Percentiles rank a stretch among this genome's conserved stretches.
Evolutionary conservation across 2,113 vertebrate species (phyloP).

Genomic region (Rhea pennata): DNA sequence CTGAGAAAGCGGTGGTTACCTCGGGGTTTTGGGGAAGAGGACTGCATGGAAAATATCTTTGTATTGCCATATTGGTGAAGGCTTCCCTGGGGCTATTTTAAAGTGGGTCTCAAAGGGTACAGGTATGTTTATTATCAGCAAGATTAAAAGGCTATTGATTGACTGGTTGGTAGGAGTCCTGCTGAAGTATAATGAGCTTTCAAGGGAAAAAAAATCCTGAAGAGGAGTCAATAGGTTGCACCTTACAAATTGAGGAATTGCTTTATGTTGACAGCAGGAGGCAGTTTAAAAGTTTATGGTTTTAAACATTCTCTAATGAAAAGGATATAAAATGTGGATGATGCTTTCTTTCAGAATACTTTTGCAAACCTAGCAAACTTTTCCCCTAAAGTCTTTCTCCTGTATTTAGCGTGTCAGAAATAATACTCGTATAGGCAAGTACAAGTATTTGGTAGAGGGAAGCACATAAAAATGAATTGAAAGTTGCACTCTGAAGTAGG

Average conservation of each 20-base stretch:
- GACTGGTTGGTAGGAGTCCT: not conserved
- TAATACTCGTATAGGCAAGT: not conserved
- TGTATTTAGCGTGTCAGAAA: not conserved
- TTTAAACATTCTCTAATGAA: not conserved
- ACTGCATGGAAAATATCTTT: not conserved
- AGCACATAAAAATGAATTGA: not conserved
- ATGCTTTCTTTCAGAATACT: not conserved
- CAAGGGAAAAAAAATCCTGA: not conserved
- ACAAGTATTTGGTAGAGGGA: not conserved
- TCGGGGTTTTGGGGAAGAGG: not conserved
- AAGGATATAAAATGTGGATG: not conserved
- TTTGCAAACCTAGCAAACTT: not conserved
- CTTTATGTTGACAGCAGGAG: not conserved
- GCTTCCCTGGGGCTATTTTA: not conserved
- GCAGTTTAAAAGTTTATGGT: not conserved
- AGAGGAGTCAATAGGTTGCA: not conserved
- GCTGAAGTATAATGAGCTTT: not conserved
- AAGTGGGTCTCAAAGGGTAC: not conserved
- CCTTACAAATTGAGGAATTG: not conserved
- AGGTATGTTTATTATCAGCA: not conserved
- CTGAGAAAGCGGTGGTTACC: not conserved
- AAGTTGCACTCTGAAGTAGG: not conserved
- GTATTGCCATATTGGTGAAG: not conserved
- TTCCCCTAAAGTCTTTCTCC: not conserved
- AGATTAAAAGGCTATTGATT: not conserved